Evolutionary conservation across 1,140 invertebrate species (phyloP).

Genomic region (Ridgeia piscesae): DNA sequence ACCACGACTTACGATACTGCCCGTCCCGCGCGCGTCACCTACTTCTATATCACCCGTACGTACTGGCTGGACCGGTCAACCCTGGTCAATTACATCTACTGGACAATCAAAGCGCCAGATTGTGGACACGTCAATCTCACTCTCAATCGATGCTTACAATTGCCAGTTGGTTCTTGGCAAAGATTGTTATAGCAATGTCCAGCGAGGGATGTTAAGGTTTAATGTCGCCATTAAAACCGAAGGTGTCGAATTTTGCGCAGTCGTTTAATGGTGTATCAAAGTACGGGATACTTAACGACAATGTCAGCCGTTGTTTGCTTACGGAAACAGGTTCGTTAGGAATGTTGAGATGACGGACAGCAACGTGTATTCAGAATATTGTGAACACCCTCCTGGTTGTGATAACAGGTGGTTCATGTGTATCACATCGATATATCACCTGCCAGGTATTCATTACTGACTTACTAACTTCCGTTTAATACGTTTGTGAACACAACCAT

Average conservation of each 20-base stretch:
- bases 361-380: not conserved
- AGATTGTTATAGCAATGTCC: not conserved
- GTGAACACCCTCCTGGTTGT: not conserved
- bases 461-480: not conserved
- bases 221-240: not conserved
- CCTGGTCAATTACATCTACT: not conserved
- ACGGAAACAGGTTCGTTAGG: not conserved
- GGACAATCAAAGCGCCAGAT: not conserved
- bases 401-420: not conserved
- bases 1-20: not conserved
- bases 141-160: not conserved
- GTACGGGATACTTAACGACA: not conserved
- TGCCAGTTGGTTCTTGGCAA: too few species aligned
- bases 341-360: not conserved
- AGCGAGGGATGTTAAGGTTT: not conserved
- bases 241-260: not conserved
- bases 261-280: not conserved
- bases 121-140: not conserved
- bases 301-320: not conserved
- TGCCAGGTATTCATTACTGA: not conserved
- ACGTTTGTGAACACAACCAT: not conserved
- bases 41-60: not conserved
- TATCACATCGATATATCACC: not conserved
- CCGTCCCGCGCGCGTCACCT: not conserved
- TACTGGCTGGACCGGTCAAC: not conserved